Percentiles rank a stretch among this genome's conserved stretches.
These are phyloP conservation scores for Nesometra sesokonis DNA, from an alignment of 35 echinoderm and acorn worm species.

Conservation along the genomic window DNA sequence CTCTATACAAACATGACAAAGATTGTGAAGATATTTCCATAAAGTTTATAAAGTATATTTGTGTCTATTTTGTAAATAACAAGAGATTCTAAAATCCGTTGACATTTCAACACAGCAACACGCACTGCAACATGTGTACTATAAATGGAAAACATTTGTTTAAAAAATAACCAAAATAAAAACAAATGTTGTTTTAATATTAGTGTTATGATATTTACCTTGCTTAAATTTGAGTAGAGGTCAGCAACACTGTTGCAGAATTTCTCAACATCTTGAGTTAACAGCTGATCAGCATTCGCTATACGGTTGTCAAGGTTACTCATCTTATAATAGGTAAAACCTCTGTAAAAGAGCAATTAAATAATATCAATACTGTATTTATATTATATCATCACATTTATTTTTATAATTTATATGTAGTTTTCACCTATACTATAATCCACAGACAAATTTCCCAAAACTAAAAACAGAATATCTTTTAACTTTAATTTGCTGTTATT, in stretches of 20 bases:
- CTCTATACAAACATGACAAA: too few species aligned
- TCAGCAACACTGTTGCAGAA: slow-evolving; percentile 97
- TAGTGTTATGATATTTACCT: slow-evolving; percentile 24
- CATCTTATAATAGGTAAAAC: slow-evolving; percentile 97
- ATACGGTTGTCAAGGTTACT: slow-evolving; percentile 89
- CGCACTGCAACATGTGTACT: too few species aligned
- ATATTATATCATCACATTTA: neutral
- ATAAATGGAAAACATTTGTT: too few species aligned
- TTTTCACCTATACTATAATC: neutral
- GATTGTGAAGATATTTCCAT: too few species aligned
- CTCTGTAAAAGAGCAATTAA: slow-evolving; percentile 25
- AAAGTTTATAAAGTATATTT: too few species aligned
- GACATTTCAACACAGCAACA: too few species aligned
- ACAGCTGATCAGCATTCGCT: slow-evolving; percentile 96
- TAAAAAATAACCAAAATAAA: too few species aligned
- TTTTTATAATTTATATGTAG: neutral
- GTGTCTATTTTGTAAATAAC: too few species aligned
- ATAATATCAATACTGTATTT: neutral
- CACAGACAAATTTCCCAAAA: too few species aligned
- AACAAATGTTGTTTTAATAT: neutral
- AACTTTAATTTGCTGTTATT: too few species aligned
- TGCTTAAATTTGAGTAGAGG: slow-evolving; percentile 92
- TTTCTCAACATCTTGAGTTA: slow-evolving; percentile 95
- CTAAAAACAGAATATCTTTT: too few species aligned
- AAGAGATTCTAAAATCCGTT: too few species aligned